phyloP scores from a whole-genome alignment of 1,140 invertebrate species.

The Leptinotarsa texana region DNA sequence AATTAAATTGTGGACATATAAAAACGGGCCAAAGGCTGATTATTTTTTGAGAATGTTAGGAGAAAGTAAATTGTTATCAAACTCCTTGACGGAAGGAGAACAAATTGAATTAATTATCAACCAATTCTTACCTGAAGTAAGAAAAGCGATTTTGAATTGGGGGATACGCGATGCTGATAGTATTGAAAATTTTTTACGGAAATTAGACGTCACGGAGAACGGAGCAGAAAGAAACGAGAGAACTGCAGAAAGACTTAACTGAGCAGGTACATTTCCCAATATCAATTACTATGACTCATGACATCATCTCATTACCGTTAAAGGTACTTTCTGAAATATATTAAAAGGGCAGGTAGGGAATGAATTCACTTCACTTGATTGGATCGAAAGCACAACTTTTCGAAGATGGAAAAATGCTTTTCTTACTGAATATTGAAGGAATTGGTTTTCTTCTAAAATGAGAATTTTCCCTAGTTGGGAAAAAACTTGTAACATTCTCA shows the following conservation, averaged over 20 bases:
- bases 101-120: slow-evolving; percentile 18
- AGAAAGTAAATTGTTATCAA: slow-evolving; percentile 21
- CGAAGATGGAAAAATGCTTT: no score
- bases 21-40: slow-evolving; percentile 15
- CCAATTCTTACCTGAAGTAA: slow-evolving; percentile 10
- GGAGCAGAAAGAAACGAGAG: neutral
- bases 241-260: neutral
- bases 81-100: slow-evolving; percentile 23
- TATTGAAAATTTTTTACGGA: slow-evolving; percentile 15
- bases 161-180: neutral
- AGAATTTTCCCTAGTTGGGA: no score
- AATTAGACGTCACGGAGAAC: neutral
- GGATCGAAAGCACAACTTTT: no score
- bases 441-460: no score
- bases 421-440: no score
- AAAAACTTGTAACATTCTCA: no score
- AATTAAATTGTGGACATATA: slow-evolving; percentile 21
- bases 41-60: slow-evolving; percentile 19
- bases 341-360: no score
- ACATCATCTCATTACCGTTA: no score
- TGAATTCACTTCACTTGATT: no score
- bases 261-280: no score
- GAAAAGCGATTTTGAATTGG: slow-evolving; percentile 6
- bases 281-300: no score
- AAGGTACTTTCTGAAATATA: no score